Evolutionary conservation across 2,113 vertebrate genomes (phyloP).

Genomic region (Stigmatopora argus): DNA sequence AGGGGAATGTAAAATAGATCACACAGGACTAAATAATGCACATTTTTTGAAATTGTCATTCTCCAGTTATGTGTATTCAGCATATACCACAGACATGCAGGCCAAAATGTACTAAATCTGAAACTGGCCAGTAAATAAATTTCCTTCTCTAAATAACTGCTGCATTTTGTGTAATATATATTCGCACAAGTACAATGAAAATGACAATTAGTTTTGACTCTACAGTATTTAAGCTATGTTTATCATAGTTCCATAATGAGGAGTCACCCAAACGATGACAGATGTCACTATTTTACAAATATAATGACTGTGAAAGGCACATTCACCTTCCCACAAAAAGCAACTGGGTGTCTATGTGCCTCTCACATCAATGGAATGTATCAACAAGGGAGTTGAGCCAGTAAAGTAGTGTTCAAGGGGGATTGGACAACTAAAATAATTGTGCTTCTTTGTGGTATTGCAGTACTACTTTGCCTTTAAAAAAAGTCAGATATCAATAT

Average conservation of each 20-base stretch:
- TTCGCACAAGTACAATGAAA: background rate
- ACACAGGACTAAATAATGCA: background rate
- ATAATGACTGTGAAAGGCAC: background rate
- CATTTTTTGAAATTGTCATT: background rate
- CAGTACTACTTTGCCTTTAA: background rate
- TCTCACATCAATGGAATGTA: slow-evolving; percentile 5
- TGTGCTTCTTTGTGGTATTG: background rate
- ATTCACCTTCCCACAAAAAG: background rate
- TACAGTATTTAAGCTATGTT: background rate
- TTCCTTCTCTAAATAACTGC: too few relatives aligned
- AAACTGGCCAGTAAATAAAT: background rate
- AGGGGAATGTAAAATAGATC: slow-evolving; percentile 45
- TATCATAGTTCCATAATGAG: background rate
- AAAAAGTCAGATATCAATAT: background rate
- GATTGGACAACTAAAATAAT: background rate
- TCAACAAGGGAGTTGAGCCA: background rate
- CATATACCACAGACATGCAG: background rate
- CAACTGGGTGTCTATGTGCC: background rate
- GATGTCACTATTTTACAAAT: background rate
- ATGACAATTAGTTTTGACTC: background rate
- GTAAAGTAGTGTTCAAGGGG: background rate
- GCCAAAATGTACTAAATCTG: background rate
- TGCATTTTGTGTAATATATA: too few relatives aligned
- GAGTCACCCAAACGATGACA: background rate
- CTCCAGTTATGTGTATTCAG: background rate